Evolutionary conservation across 1,140 invertebrate species (phyloP).

Genomic region (Carposina sasakii): DNA sequence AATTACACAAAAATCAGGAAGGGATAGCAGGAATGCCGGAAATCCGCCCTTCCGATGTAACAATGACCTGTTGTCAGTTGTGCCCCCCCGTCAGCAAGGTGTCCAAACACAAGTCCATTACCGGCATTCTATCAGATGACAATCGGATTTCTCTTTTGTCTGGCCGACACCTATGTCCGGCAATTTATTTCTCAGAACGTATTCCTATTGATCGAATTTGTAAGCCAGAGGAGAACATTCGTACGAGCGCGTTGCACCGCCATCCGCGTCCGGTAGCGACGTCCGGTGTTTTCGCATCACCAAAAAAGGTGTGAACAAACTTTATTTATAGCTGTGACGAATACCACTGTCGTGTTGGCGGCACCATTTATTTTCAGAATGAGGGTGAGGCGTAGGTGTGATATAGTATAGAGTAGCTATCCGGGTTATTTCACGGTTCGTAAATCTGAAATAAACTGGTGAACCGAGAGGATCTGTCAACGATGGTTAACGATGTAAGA

Average conservation of each 20-base stretch:
- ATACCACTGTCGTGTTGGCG: conserved; percentile 35
- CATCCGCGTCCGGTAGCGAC: conserved; percentile 58
- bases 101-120: conserved; percentile 19
- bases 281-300: conserved; percentile 64
- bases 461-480: too few species aligned
- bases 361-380: conserved; percentile 50
- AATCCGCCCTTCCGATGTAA: conserved; percentile 22
- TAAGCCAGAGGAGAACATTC: conserved; percentile 39
- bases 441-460: not conserved
- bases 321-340: conserved; percentile 65
- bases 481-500: too few species aligned
- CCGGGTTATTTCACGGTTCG: conserved; percentile 14
- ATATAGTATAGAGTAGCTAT: conserved; percentile 26
- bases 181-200: conserved; percentile 43
- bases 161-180: conserved; percentile 49
- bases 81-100: conserved; percentile 12
- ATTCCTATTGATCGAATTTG: conserved; percentile 27
- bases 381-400: conserved; percentile 45
- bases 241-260: conserved; percentile 47
- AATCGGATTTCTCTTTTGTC: conserved; percentile 48
- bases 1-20: conserved; percentile 30
- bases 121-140: conserved; percentile 19
- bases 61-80: conserved; percentile 28
- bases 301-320: conserved; percentile 67
- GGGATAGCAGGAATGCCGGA: conserved; percentile 27